A percentile compares a stretch with the other conserved stretches of the same genome.
phyloP scores from a whole-genome alignment of 2,888 invertebrate species.

The Cantharis nigra region DNA sequence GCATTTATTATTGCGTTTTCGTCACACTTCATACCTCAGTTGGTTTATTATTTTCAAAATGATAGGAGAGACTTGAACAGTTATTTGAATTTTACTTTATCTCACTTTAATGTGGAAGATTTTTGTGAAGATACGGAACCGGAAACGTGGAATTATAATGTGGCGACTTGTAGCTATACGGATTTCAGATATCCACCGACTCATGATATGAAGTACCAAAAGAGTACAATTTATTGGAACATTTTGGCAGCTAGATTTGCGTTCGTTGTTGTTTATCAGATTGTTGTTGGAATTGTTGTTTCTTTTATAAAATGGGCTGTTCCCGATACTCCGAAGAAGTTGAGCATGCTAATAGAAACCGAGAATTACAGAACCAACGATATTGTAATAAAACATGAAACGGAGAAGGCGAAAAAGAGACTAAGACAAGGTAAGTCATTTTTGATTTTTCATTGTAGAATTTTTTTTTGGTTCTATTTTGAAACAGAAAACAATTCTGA shows the following conservation, averaged over 20 bases:
- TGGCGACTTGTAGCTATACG: constrained; percentile 63
- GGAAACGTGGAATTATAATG: constrained; percentile 43
- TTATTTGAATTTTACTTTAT: constrained; percentile 71
- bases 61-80: constrained; percentile 57
- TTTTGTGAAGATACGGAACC: constrained; percentile 57
- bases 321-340: constrained; percentile 73
- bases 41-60: constrained; percentile 68
- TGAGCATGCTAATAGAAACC: constrained; percentile 71
- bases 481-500: no score
- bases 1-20: constrained; percentile 81
- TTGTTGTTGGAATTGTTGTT: constrained; percentile 73
- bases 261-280: constrained; percentile 81
- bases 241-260: constrained; percentile 73
- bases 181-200: constrained; percentile 70
- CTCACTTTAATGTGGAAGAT: constrained; percentile 68
- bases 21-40: constrained; percentile 78
- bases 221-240: constrained; percentile 74
- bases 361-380: constrained; percentile 76
- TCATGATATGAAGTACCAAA: constrained; percentile 59
- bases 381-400: constrained; percentile 73
- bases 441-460: neutral
- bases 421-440: constrained; percentile 21
- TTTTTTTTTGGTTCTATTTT: no score
- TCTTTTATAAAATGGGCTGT: constrained; percentile 76
- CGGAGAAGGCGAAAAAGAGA: constrained; percentile 56